Evolutionary conservation across 2,113 vertebrate genomes (phyloP).

Genomic region (Elephas maximus): DNA sequence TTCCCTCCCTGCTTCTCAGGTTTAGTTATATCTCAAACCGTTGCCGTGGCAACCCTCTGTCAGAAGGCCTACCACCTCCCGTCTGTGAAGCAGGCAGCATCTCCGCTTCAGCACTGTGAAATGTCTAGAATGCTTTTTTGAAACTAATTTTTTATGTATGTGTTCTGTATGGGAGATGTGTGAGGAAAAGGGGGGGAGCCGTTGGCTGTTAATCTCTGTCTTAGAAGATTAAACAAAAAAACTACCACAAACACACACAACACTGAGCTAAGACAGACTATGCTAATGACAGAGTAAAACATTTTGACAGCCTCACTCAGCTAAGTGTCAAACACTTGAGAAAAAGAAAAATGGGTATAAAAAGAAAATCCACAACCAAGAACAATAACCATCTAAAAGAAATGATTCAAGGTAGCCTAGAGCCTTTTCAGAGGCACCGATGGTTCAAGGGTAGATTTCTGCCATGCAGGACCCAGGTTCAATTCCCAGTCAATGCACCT

Average conservation of each 20-base stretch:
- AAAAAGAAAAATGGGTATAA: constrained; percentile 61
- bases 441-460: neutral
- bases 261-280: constrained; percentile 56
- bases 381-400: constrained; percentile 52
- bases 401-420: neutral
- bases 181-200: constrained; percentile 26
- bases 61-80: constrained; percentile 70
- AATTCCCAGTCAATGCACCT: neutral
- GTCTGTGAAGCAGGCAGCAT: constrained; percentile 51
- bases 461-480: neutral
- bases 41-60: constrained; percentile 83
- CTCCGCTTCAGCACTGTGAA: constrained; percentile 62
- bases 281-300: constrained; percentile 77
- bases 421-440: neutral
- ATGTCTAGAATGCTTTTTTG: constrained; percentile 84
- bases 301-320: constrained; percentile 75
- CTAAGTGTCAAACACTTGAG: constrained; percentile 63
- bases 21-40: constrained; percentile 67
- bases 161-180: constrained; percentile 71
- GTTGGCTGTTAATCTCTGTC: constrained; percentile 59
- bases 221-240: constrained; percentile 70
- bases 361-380: constrained; percentile 60
- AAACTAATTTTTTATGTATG: constrained; percentile 46
- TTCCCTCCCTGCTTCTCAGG: neutral
- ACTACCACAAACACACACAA: constrained; percentile 43